Conservation (phyloP, 1,140 invertebrate genomes). For the Wiebesia pumilae region DNA sequence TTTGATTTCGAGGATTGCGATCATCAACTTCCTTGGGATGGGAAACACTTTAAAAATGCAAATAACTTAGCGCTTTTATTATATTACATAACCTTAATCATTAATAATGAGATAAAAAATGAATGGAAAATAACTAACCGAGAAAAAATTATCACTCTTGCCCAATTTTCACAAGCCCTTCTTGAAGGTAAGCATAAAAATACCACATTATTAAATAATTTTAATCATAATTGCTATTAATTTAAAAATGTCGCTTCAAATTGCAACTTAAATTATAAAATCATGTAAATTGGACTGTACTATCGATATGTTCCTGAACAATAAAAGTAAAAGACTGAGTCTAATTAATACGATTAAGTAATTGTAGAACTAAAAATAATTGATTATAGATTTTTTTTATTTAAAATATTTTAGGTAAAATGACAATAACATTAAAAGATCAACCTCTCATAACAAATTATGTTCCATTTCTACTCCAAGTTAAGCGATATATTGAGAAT, state of each 20-base stretch:
- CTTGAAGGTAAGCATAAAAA: constrained; percentile 52
- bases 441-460: constrained; percentile 75
- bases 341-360: no score
- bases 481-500: constrained; percentile 66
- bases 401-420: constrained; percentile 62
- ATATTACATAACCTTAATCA: constrained; percentile 54
- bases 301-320: no score
- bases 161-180: constrained; percentile 60
- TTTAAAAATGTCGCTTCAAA: no score
- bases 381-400: no score
- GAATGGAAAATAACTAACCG: constrained; percentile 29
- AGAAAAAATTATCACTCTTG: constrained; percentile 47
- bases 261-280: no score
- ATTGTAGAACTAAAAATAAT: no score
- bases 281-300: no score
- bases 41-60: constrained; percentile 31
- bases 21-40: constrained; percentile 41
- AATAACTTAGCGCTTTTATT: constrained; percentile 63
- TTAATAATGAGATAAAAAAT: constrained; percentile 12
- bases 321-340: no score
- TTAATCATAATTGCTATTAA: no score
- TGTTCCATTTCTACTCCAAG: constrained; percentile 65
- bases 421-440: constrained; percentile 72
- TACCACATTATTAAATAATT: constrained; percentile 6
- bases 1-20: constrained; percentile 53